These are phyloP conservation scores for Tiliacea citrago DNA, from an alignment of 2,888 invertebrate species.

Conservation along the genomic window DNA sequence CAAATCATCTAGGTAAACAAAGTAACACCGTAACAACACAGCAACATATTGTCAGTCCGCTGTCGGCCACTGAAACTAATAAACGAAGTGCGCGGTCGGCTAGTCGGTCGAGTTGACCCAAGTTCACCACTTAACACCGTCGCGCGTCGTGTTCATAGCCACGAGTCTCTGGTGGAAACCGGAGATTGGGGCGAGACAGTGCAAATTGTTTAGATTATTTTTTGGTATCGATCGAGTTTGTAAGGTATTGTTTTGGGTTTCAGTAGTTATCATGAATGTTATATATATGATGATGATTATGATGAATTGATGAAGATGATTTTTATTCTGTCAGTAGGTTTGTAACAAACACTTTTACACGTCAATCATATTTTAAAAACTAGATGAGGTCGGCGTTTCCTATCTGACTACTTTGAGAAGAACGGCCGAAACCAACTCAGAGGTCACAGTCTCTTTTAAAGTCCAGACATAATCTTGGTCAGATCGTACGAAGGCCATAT, in stretches of 20 bases:
- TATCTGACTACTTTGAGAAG: too few relatives aligned
- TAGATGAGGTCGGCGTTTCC: too few relatives aligned
- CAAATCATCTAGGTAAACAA: conserved; percentile 11
- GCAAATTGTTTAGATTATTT: background rate
- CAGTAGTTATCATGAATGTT: background rate
- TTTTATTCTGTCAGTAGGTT: too few relatives aligned
- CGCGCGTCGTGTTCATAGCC: conserved; percentile 35
- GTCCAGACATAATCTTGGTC: too few relatives aligned
- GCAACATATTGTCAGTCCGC: conserved; percentile 47
- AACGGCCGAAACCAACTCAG: too few relatives aligned
- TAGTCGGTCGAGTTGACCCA: conserved; percentile 46
- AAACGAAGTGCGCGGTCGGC: conserved; percentile 60
- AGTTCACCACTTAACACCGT: conserved; percentile 57
- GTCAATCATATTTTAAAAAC: too few relatives aligned
- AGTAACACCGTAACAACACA: conserved; percentile 17
- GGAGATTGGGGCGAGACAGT: conserved; percentile 6
- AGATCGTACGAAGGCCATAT: too few relatives aligned
- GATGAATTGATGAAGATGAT: too few relatives aligned
- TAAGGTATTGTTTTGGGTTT: background rate
- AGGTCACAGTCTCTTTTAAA: too few relatives aligned
- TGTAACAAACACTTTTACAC: too few relatives aligned
- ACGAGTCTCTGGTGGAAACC: conserved; percentile 8
- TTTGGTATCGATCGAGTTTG: background rate
- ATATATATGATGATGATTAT: too few relatives aligned
- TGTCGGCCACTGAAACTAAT: conserved; percentile 61